Percentiles rank a stretch among this genome's conserved stretches.
Evolutionary conservation across 2,797 vertebrate species (phyloP).

Genomic region (Scarus forsteni): DNA sequence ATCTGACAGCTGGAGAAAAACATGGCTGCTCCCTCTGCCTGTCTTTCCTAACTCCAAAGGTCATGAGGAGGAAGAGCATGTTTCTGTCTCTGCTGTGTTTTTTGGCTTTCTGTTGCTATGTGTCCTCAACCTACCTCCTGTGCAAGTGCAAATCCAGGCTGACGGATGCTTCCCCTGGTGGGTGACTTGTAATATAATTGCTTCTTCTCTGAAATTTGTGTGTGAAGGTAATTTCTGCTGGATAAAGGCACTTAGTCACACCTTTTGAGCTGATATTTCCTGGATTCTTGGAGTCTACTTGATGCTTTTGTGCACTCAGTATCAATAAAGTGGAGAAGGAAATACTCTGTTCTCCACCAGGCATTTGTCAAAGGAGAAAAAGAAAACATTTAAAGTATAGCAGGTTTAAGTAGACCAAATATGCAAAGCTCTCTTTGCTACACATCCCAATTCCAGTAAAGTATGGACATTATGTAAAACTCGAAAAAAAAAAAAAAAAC

Average conservation of each 20-base stretch:
- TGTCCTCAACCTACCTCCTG: constrained; percentile 38
- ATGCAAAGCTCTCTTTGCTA: too few species aligned
- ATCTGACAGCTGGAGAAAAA: constrained; percentile 48
- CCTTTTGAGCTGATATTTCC: constrained; percentile 22
- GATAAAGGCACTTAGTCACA: constrained; percentile 27
- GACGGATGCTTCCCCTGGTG: constrained; percentile 28
- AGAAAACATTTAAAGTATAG: too few species aligned
- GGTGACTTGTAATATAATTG: constrained; percentile 45
- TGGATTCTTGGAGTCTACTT: constrained; percentile 6
- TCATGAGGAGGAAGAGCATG: constrained; percentile 27
- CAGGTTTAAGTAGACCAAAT: too few species aligned
- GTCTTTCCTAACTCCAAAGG: constrained; percentile 42
- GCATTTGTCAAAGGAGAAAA: too few species aligned
- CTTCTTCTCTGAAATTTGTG: constrained; percentile 19
- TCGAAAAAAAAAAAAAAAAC: too few species aligned
- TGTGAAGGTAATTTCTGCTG: constrained; percentile 30
- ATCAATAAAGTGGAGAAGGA: constrained; percentile 6
- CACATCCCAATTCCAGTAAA: too few species aligned
- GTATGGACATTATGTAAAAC: too few species aligned
- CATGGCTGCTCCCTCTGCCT: constrained; percentile 16
- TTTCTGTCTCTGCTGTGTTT: constrained; percentile 43
- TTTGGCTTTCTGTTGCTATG: constrained; percentile 15
- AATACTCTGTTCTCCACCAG: not conserved
- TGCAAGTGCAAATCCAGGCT: constrained; percentile 6
- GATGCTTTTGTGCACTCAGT: constrained; percentile 12